These are phyloP conservation scores for Leptinotarsa undecemlineata DNA, from an alignment of 1,140 invertebrate species.

Conservation along the genomic window DNA sequence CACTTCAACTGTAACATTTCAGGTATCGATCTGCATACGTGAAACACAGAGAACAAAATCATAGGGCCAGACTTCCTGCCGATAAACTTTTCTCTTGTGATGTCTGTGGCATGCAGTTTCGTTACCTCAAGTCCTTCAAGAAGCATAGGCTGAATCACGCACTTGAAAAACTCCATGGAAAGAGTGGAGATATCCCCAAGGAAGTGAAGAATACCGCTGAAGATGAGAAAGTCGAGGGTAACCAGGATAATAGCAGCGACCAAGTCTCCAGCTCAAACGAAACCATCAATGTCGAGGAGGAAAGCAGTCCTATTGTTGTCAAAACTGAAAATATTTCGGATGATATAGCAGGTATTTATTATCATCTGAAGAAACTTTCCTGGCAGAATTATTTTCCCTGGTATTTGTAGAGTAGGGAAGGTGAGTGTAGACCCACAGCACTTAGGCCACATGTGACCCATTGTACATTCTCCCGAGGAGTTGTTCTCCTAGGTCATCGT, in stretches of 20 bases:
- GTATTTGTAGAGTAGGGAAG: too few relatives aligned
- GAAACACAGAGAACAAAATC: constrained; percentile 86
- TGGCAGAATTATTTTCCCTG: too few relatives aligned
- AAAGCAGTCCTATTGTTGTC: constrained; percentile 30
- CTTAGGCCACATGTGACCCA: too few relatives aligned
- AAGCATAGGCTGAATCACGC: constrained; percentile 87
- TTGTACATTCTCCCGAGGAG: too few relatives aligned
- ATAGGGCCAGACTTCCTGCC: constrained; percentile 79
- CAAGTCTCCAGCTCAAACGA: constrained; percentile 54
- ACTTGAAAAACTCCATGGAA: constrained; percentile 75
- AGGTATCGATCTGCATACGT: constrained; percentile 82
- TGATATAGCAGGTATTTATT: constrained; percentile 34
- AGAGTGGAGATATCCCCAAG: constrained; percentile 49
- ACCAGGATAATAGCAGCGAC: constrained; percentile 48
- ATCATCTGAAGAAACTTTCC: too few relatives aligned
- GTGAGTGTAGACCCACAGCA: too few relatives aligned
- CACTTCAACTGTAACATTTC: not conserved
- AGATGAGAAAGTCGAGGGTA: constrained; percentile 10
- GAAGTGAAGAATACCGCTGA: constrained; percentile 15
- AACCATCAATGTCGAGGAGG: constrained; percentile 43
- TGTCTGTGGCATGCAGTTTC: constrained; percentile 87
- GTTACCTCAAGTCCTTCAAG: constrained; percentile 81
- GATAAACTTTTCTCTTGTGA: constrained; percentile 89
- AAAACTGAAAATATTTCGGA: constrained; percentile 45
- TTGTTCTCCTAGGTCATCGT: too few relatives aligned